Percentiles rank a stretch among this genome's conserved stretches.
Evolutionary conservation across 2,888 invertebrate species (phyloP).

Genomic region (Caenorhabditis sp.): DNA sequence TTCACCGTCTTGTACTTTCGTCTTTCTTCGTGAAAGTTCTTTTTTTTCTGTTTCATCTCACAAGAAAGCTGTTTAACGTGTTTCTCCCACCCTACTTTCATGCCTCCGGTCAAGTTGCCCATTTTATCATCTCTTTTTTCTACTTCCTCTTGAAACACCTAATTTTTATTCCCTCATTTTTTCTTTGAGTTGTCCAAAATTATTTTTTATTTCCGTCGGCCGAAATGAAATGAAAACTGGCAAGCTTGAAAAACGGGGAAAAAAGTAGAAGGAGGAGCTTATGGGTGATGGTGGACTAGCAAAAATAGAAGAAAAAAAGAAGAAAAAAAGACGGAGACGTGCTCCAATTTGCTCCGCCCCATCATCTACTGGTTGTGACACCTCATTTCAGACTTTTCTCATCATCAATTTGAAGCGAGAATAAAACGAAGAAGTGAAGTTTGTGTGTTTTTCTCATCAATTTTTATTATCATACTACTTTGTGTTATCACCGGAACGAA

Average conservation of each 20-base stretch:
- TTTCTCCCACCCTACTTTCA: background rate
- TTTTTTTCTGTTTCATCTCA: background rate
- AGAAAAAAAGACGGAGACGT: background rate
- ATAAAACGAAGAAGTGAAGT: background rate
- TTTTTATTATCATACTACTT: background rate
- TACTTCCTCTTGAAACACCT: background rate
- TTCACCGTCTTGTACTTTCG: background rate
- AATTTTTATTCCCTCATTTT: background rate
- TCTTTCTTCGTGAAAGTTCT: background rate
- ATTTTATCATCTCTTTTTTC: background rate
- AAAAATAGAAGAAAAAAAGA: background rate
- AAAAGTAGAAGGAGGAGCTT: background rate
- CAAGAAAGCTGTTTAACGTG: too few species aligned
- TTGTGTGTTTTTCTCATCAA: background rate
- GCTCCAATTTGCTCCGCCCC: slow-evolving; percentile 5
- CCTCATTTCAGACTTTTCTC: slow-evolving; percentile 27
- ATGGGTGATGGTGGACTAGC: background rate
- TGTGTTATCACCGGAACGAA: background rate
- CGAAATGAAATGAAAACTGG: background rate
- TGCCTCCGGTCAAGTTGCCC: background rate
- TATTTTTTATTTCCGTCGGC: background rate
- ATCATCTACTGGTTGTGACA: slow-evolving; percentile 40
- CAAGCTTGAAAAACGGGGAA: background rate
- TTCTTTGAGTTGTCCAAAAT: background rate
- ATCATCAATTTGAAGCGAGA: background rate